phyloP scores from a whole-genome alignment of 2,113 vertebrate species.

The Callionymus lyra region DNA sequence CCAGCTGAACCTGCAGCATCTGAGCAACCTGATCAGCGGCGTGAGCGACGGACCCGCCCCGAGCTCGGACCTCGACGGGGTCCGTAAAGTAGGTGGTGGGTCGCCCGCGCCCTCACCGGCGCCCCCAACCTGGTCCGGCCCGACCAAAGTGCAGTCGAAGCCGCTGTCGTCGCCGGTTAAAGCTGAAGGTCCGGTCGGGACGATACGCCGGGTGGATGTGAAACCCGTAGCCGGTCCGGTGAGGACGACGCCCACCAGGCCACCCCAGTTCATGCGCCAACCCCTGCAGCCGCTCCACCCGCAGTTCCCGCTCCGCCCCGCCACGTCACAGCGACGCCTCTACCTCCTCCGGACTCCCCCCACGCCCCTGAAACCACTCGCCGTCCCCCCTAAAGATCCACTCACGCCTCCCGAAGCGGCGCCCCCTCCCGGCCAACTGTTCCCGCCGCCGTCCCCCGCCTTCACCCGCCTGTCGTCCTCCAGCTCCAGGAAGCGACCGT shows the following conservation, averaged over 20 bases:
- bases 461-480: constrained; percentile 56
- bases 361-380: constrained; percentile 38
- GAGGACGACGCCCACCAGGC: constrained; percentile 33
- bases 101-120: constrained; percentile 2
- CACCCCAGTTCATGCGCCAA: constrained; percentile 26
- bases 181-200: constrained; percentile 25
- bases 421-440: neutral
- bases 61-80: neutral
- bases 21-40: constrained; percentile 81
- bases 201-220: constrained; percentile 85
- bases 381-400: constrained; percentile 11
- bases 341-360: constrained; percentile 17
- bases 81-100: neutral
- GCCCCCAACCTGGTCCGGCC: constrained; percentile 23
- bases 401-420: neutral
- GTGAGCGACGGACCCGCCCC: constrained; percentile 49
- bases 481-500: constrained; percentile 63
- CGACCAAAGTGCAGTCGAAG: constrained; percentile 40
- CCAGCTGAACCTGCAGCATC: constrained; percentile 77
- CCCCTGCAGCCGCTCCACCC: constrained; percentile 36
- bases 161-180: constrained; percentile 1
- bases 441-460: constrained; percentile 50
- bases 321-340: constrained; percentile 19
- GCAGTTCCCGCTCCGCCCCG: constrained; percentile 22
- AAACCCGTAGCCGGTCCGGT: constrained; percentile 59